Evolutionary conservation across 1,140 invertebrate genomes (phyloP).

Genomic region (Halictus rubicundus): DNA sequence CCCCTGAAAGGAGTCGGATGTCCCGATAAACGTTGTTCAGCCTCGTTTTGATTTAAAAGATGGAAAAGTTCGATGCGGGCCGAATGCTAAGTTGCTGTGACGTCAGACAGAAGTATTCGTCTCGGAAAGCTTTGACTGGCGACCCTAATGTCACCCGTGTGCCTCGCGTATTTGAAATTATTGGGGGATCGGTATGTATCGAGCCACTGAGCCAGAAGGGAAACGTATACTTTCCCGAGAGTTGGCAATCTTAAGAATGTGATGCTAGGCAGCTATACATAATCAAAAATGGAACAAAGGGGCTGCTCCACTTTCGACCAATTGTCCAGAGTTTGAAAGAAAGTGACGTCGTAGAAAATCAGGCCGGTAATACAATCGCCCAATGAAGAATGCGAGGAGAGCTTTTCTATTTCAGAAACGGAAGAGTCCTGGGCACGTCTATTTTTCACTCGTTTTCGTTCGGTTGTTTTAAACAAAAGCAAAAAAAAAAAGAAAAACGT

Average conservation of each 20-base stretch:
- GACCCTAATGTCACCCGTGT: neutral
- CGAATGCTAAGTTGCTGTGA: no score
- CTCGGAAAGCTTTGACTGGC: no score
- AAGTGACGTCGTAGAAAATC: constrained; percentile 50
- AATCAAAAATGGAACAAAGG: constrained; percentile 50
- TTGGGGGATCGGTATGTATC: no score
- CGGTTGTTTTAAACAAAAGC: neutral
- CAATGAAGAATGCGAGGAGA: constrained; percentile 10
- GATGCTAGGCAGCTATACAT: constrained; percentile 40
- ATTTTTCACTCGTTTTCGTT: neutral
- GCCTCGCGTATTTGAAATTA: neutral
- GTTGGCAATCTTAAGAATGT: constrained; percentile 36
- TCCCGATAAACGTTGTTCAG: no score
- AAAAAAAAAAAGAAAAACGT: no score
- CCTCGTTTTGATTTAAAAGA: no score
- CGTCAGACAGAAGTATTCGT: no score
- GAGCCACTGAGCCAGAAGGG: neutral
- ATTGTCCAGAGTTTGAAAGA: constrained; percentile 48
- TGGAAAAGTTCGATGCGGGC: no score
- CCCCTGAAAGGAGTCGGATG: no score
- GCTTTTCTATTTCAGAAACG: neutral
- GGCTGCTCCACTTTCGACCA: constrained; percentile 42
- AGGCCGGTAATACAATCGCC: constrained; percentile 35
- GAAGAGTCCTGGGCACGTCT: neutral
- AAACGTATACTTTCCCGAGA: neutral